These are phyloP conservation scores for Neodiprion lecontei DNA, from an alignment of 1,140 invertebrate species.

Conservation along the genomic window DNA sequence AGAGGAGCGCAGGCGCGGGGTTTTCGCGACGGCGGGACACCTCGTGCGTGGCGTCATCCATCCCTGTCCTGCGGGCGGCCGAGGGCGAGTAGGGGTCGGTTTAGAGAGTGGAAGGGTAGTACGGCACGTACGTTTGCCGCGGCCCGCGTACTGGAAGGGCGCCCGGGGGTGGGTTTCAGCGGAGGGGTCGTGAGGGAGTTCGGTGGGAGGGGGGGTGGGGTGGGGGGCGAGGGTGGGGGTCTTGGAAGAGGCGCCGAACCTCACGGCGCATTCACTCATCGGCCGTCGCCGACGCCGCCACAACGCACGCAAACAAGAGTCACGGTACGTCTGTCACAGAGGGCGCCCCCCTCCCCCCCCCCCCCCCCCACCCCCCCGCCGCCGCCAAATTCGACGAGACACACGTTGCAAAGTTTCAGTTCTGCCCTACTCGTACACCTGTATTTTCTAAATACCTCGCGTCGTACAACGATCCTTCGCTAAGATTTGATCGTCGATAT, in stretches of 20 bases:
- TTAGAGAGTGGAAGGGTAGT: slow-evolving; percentile 38
- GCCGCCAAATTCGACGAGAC: too few species aligned
- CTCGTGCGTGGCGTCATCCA: slow-evolving; percentile 23
- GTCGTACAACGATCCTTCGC: too few species aligned
- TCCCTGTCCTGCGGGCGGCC: slow-evolving; percentile 34
- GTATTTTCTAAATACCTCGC: too few species aligned
- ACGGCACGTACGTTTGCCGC: slow-evolving; percentile 31
- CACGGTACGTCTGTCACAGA: background rate
- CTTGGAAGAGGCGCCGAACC: slow-evolving; percentile 54
- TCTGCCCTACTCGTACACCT: too few species aligned
- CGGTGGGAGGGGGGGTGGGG: slow-evolving; percentile 26
- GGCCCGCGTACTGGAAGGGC: slow-evolving; percentile 26
- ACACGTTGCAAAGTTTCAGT: too few species aligned
- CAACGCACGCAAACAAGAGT: slow-evolving; percentile 43
- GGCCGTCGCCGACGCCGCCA: slow-evolving; percentile 57
- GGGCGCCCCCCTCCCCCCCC: background rate
- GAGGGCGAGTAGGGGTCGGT: slow-evolving; percentile 24
- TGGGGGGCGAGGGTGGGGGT: slow-evolving; percentile 38
- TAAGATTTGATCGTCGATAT: background rate
- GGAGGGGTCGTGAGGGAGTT: slow-evolving; percentile 23
- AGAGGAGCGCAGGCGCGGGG: too few species aligned
- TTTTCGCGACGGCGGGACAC: background rate
- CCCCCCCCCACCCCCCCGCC: too few species aligned
- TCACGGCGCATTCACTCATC: slow-evolving; percentile 59
- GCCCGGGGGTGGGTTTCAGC: slow-evolving; percentile 25